These are phyloP conservation scores for Mola mola DNA, from an alignment of 2,113 vertebrate species.

Conservation along the genomic window DNA sequence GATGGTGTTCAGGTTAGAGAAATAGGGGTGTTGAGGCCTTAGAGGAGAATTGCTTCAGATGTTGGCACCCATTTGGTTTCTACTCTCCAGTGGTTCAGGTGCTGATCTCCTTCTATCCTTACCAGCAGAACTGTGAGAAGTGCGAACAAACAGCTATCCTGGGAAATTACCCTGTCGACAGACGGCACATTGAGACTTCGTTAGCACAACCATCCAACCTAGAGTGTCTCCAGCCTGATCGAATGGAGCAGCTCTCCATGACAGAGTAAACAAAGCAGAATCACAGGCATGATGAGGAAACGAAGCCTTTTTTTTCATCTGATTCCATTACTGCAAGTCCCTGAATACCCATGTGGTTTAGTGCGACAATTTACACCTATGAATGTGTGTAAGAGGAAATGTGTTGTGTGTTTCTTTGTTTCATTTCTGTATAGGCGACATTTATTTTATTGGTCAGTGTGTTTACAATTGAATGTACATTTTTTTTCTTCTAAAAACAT, in stretches of 20 bases:
- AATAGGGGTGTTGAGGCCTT: conserved; percentile 11
- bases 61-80: conserved; percentile 38
- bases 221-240: conserved; percentile 62
- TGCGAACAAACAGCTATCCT: conserved; percentile 51
- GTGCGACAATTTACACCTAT: conserved; percentile 20
- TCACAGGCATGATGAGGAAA: conserved; percentile 53
- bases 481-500: too few relatives aligned
- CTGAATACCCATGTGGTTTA: conserved; percentile 11
- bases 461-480: conserved; percentile 6
- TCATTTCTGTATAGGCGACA: background rate
- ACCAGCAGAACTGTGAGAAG: conserved; percentile 42
- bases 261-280: conserved; percentile 67
- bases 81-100: conserved; percentile 49
- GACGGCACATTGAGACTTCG: conserved; percentile 70
- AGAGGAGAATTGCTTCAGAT: background rate
- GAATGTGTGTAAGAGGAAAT: conserved; percentile 13
- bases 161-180: conserved; percentile 73
- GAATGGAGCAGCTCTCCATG: conserved; percentile 57
- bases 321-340: conserved; percentile 23
- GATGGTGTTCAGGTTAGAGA: conserved; percentile 1
- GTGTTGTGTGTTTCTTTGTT: conserved; percentile 22
- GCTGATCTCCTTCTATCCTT: conserved; percentile 57
- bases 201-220: conserved; percentile 63
- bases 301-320: conserved; percentile 22
- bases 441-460: background rate